These are phyloP conservation scores for Passer domesticus DNA, from an alignment of 2,113 vertebrate species.

Conservation along the genomic window DNA sequence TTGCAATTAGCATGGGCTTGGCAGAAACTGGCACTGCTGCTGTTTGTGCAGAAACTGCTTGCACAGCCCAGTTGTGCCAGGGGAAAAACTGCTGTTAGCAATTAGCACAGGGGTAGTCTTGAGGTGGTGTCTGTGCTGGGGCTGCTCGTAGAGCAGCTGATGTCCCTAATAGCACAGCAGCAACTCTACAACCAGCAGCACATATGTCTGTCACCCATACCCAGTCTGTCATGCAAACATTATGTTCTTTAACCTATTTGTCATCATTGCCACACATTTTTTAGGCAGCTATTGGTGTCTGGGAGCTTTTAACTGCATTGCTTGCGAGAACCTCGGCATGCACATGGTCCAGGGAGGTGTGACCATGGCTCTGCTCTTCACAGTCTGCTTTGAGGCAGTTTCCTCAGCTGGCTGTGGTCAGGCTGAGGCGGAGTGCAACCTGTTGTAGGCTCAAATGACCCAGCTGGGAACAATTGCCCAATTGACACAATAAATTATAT, in stretches of 20 bases:
- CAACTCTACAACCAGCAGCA: not conserved
- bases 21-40: slow-evolving; percentile 45
- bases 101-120: not conserved
- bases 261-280: not conserved
- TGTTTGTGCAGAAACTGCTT: slow-evolving; percentile 18
- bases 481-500: not conserved
- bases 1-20: slow-evolving; percentile 44
- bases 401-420: not conserved
- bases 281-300: not conserved
- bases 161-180: not conserved
- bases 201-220: not conserved
- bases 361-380: not conserved
- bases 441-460: not conserved
- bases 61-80: not conserved
- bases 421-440: not conserved
- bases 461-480: not conserved
- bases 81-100: not conserved
- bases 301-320: not conserved
- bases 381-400: not conserved
- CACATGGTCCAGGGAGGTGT: not conserved
- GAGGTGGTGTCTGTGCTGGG: not conserved
- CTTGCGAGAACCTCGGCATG: not conserved
- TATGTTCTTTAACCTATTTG: not conserved
- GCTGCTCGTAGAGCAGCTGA: not conserved
- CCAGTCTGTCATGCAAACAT: not conserved